Evolutionary conservation across 1,140 invertebrate species (phyloP), one percentile per base, ranked within the genome.

Genomic region (Leptonema lineaticorne): DNA sequence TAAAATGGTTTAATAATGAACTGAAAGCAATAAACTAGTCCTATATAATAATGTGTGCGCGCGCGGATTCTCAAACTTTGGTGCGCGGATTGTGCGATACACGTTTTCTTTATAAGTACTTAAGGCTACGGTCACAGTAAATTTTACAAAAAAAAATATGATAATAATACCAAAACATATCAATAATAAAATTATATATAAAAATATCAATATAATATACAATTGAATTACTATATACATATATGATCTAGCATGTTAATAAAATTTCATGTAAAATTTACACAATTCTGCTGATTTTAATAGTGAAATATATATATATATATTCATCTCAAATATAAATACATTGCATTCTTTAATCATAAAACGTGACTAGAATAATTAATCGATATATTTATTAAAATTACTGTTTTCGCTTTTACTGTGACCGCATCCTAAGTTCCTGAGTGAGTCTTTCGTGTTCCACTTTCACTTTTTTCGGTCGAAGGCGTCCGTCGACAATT

Each of bases 381-480:
- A 6, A 33, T 33, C 5, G 30, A 33, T 33, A 33, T 33, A 6
- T 33, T 33, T 33, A 11, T 33, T 6, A 5, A 33, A 33, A 6
- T 6, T 11, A 33, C 30, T n/a, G 30, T 33, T 6, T 33, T 6
- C 11, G 11, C 11, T 50, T 1, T 22, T 22, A 50, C 4, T 50
- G 46, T 50, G 46, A 7, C 4, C 46, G 22, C 50, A 24, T 24
- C 8, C 50, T 11, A n/a, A 18, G 3, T 2, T 24, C 50, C 18
- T 24, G 22, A 11, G 22, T 24, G 8, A 26, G 2, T 3, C 8
- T 59, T 59, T 29, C 28, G 57, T 59, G 57, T 8, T 30, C 57
- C 28, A 59, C 57, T 59, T 59, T 59, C 57, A 33, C 57, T 22
- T 5, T 30, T 59, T 59, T 59, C 57, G 57, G 6, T 59, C 9